Evolutionary conservation across 2,113 vertebrate species (phyloP), one percentile per base, ranked within the genome.

Genomic region (Peromyscus maniculatus): DNA sequence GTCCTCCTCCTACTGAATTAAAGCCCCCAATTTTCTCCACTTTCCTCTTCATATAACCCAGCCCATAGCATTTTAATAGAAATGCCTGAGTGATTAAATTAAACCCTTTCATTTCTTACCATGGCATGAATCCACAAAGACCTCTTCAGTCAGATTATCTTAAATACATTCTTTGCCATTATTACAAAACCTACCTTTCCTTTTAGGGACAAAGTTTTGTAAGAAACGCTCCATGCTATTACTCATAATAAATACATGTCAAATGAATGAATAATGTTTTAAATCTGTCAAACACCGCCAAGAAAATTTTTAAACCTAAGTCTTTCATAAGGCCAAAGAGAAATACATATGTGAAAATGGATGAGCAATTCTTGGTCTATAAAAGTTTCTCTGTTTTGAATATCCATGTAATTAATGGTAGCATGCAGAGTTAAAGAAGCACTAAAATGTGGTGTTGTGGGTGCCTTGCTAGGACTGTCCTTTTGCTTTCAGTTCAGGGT

Each of bases 121-220:
- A 89, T 82, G 57, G 82, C 62, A 78, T 98, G 97, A 98, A 98
- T 97, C 96, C 92, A 71, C 75, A 43, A 80, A 95, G 78, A 91
- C 71, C 15, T 91, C 90, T 83, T 90, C 15, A 94, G 83, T 92
- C 75, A 87, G 89, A 93, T 96, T 95, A 97, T 97, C 96, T 97
- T 97, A 80, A 26, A 16, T 55, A 59, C 39, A 93, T 98, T 96
- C 69, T 92, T 92, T 97, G 64, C 66, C 97, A 62, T 89, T 95
- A 77, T 90, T 97, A 28, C 83, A 97, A 64, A 80, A 77, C 39
- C 71, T 84, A 97, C 12, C 84, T 98, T 98, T 97, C 93, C 94
- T 97, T 97, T 95, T 89, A 97, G 95, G 89, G 92, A n/a, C 5
- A 96, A 79, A 94, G 95, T 94, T 74, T 79, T 93, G 77, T 94